A percentile compares a stretch with the other conserved stretches of the same genome.
phyloP scores from a whole-genome alignment of 1,140 invertebrate genomes.

The Saccostrea cuccullata region DNA sequence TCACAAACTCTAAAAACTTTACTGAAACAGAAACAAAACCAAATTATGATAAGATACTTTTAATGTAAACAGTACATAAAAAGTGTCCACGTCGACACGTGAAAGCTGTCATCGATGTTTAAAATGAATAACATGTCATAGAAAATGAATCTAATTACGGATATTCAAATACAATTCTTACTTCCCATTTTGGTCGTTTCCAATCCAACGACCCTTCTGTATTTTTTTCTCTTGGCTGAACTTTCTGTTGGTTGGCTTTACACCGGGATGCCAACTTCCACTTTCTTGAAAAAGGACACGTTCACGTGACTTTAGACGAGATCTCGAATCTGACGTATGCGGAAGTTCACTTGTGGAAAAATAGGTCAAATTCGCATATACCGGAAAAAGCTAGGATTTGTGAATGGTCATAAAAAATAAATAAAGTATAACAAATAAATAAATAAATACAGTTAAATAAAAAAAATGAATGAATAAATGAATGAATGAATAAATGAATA shows the following conservation, averaged over 20 bases:
- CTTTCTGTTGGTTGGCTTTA: background rate
- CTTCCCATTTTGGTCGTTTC: constrained; percentile 23
- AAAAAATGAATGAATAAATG: too few species aligned
- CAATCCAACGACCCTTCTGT: background rate
- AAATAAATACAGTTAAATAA: too few species aligned
- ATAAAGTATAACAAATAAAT: too few species aligned
- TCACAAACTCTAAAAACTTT: constrained; percentile 99
- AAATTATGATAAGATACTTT: background rate
- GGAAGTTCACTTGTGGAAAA: background rate
- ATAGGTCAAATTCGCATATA: constrained; percentile 3
- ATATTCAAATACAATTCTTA: background rate
- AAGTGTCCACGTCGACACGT: constrained; percentile 37
- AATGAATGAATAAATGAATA: too few species aligned
- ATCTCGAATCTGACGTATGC: constrained; percentile 25
- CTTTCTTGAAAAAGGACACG: constrained; percentile 40
- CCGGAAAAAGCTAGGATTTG: too few species aligned
- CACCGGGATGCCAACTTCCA: constrained; percentile 39
- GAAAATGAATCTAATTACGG: background rate
- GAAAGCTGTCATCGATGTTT: background rate
- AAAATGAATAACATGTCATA: background rate
- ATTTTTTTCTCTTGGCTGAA: background rate
- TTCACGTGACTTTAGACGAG: constrained; percentile 37
- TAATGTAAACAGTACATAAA: background rate
- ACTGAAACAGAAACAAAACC: constrained; percentile 86
- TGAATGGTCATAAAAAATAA: too few species aligned